These are phyloP conservation scores for Myotis vivesi DNA, from an alignment of 2,797 vertebrate species.

Conservation along the genomic window DNA sequence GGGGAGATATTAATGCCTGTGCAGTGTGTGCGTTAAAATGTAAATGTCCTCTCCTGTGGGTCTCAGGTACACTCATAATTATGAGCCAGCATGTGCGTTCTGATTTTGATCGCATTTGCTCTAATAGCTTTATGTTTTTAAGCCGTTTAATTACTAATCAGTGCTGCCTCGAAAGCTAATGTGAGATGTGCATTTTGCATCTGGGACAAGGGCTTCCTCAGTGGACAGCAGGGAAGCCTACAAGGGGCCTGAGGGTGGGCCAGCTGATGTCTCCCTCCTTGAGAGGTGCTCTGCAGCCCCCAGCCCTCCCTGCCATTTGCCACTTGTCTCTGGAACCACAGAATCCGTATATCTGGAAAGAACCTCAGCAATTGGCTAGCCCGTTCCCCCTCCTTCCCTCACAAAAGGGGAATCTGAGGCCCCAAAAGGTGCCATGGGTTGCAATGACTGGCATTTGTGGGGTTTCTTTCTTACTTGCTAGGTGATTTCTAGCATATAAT, in stretches of 20 bases:
- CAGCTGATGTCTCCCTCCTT: not conserved
- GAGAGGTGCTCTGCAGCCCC: fast-evolving
- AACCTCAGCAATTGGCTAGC: not conserved
- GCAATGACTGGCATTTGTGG: not conserved
- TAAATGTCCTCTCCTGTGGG: not conserved
- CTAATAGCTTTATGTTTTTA: constrained; percentile 83
- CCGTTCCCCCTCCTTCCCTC: not conserved
- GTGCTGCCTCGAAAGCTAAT: constrained; percentile 73
- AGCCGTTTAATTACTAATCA: constrained; percentile 84
- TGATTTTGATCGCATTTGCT: constrained; percentile 83
- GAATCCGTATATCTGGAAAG: not conserved
- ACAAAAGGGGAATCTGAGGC: constrained; percentile 19
- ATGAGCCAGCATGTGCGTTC: constrained; percentile 77
- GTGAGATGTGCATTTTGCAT: constrained; percentile 36
- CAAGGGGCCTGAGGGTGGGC: not conserved
- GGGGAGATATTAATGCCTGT: fast-evolving
- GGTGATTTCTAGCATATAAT: constrained; percentile 40
- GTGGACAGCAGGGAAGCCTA: constrained; percentile 42
- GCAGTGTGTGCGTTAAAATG: not conserved
- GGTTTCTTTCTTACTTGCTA: not conserved
- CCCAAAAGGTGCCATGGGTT: not conserved
- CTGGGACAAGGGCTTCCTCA: constrained; percentile 25
- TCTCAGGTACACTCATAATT: constrained; percentile 65
- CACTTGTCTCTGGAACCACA: not conserved
- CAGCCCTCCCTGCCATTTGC: not conserved